A percentile compares a stretch with the other conserved stretches of the same genome.
phyloP scores from a whole-genome alignment of 2,888 invertebrate genomes.

The Lithophane leautieri region DNA sequence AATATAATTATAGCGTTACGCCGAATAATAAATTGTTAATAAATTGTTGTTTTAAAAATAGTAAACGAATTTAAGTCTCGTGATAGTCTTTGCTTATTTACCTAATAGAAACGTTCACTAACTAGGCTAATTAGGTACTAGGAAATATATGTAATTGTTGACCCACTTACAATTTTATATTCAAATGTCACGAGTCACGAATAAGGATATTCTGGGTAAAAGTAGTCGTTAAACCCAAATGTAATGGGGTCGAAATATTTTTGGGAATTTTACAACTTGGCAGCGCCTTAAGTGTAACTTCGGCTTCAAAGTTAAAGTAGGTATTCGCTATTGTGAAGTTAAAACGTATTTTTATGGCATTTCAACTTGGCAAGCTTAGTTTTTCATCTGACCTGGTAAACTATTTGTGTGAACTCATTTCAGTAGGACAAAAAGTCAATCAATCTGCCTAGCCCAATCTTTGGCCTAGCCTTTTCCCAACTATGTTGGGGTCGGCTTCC shows the following conservation, averaged over 20 bases:
- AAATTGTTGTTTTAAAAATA: not conserved
- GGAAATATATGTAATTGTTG: conserved; percentile 20
- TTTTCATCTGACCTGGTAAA: conserved; percentile 12
- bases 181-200: conserved; percentile 36
- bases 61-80: not conserved
- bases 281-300: not conserved
- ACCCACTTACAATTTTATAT: conserved; percentile 25
- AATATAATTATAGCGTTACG: not conserved
- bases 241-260: not conserved
- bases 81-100: not conserved
- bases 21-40: not conserved
- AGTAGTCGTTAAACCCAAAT: not conserved
- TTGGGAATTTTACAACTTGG: conserved; percentile 19
- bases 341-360: conserved; percentile 19
- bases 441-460: too few species aligned
- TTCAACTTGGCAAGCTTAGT: conserved; percentile 36
- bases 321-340: conserved; percentile 1
- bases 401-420: conserved; percentile 12
- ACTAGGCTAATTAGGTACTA: conserved; percentile 25
- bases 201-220: not conserved
- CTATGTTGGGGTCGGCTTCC: not conserved
- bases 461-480: not conserved
- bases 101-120: not conserved
- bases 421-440: not conserved
- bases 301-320: conserved; percentile 10